These are phyloP conservation scores for Anthopleura sola DNA, from an alignment of 64 coral and sea anemone genomes.

Conservation along the genomic window DNA sequence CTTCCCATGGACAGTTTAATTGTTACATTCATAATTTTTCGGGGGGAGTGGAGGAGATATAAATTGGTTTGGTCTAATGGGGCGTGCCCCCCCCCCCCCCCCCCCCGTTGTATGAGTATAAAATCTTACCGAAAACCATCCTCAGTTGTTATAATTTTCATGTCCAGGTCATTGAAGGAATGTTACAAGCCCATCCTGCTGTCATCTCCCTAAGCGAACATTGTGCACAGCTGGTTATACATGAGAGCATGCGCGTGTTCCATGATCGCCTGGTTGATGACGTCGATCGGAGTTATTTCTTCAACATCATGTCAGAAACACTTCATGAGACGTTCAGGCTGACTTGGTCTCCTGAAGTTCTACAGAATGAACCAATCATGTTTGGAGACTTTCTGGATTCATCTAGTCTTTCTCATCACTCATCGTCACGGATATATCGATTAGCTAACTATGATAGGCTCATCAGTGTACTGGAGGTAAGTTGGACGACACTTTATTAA, in stretches of 20 bases:
- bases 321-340: slow-evolving; percentile 63
- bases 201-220: slow-evolving; percentile 80
- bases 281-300: slow-evolving; percentile 82
- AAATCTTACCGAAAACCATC: neutral
- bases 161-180: slow-evolving; percentile 80
- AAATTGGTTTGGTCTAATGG: too few species aligned
- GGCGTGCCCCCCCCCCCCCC: too few species aligned
- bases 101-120: too few species aligned
- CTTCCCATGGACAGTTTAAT: too few species aligned
- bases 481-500: neutral
- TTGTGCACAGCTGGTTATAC: slow-evolving; percentile 62
- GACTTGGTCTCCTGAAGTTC: slow-evolving; percentile 41
- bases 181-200: slow-evolving; percentile 80
- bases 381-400: slow-evolving; percentile 90
- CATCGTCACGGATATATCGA: slow-evolving; percentile 55
- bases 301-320: slow-evolving; percentile 55
- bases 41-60: too few species aligned
- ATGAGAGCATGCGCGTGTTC: slow-evolving; percentile 92
- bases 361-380: slow-evolving; percentile 71
- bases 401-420: slow-evolving; percentile 32
- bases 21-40: too few species aligned
- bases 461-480: slow-evolving; percentile 35
- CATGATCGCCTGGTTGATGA: slow-evolving; percentile 90
- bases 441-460: slow-evolving; percentile 66
- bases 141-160: neutral